Evolutionary conservation across 2,113 vertebrate species (phyloP).

Genomic region (Centropus bengalensis): DNA sequence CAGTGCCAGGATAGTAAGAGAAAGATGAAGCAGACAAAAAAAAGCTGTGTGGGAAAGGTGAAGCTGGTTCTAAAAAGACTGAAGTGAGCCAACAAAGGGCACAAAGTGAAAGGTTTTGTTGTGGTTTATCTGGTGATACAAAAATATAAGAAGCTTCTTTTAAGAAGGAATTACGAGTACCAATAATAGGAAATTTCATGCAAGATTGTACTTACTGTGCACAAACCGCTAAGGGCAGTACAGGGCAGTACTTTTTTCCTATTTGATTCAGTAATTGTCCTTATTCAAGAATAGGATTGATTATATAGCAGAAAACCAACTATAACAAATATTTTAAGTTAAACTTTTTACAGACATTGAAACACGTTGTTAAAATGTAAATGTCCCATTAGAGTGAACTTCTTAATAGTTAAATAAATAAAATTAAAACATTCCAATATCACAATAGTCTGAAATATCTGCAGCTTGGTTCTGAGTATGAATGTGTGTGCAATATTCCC

Average conservation of each 20-base stretch:
- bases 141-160: not conserved
- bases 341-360: slow-evolving; percentile 58
- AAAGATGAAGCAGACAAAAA: not conserved
- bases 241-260: not conserved
- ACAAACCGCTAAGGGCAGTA: not conserved
- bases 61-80: not conserved
- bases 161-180: not conserved
- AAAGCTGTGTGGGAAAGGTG: not conserved
- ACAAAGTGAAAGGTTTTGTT: not conserved
- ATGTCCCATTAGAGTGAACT: slow-evolving; percentile 6
- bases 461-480: not conserved
- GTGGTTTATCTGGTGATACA: not conserved
- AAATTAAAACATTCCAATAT: slow-evolving; percentile 8
- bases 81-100: not conserved
- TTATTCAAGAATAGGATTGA: slow-evolving; percentile 49
- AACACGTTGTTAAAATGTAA: slow-evolving; percentile 58
- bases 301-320: not conserved
- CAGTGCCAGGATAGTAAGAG: not conserved
- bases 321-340: slow-evolving; percentile 40
- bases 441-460: not conserved
- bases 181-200: not conserved
- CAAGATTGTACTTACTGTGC: not conserved
- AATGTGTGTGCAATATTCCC: fast-evolving
- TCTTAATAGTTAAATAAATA: slow-evolving; percentile 62
- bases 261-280: slow-evolving; percentile 33